Evolutionary conservation across 2,888 invertebrate species (phyloP).

Genomic region (Drosophila pseudotakahashii): DNA sequence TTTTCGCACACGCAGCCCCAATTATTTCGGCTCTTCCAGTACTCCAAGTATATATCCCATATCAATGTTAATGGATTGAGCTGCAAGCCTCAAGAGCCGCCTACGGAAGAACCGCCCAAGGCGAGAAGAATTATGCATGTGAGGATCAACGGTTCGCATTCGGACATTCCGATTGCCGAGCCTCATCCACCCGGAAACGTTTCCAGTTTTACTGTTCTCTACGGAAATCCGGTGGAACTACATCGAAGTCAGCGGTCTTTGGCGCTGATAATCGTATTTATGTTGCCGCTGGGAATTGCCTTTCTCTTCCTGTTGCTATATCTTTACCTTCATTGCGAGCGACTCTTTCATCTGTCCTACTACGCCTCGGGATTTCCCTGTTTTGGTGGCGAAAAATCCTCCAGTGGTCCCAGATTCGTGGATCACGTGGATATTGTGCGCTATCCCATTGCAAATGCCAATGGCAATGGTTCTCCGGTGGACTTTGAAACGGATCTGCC

Average conservation of each 20-base stretch:
- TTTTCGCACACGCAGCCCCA: constrained; percentile 79
- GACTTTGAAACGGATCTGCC: constrained; percentile 44
- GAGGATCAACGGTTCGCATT: background rate
- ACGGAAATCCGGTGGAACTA: constrained; percentile 75
- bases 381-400: constrained; percentile 51
- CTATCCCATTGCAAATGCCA: constrained; percentile 55
- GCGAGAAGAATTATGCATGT: constrained; percentile 16
- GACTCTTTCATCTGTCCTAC: constrained; percentile 81
- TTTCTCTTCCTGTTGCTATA: constrained; percentile 81
- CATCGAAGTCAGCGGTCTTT: constrained; percentile 81
- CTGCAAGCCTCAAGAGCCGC: constrained; percentile 64
- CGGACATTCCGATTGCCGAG: constrained; percentile 1
- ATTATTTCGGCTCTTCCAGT: constrained; percentile 79
- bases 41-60: constrained; percentile 82
- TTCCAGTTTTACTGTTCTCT: constrained; percentile 74
- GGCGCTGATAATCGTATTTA: constrained; percentile 81
- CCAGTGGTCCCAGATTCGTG: constrained; percentile 53
- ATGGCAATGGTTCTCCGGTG: constrained; percentile 41
- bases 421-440: constrained; percentile 82
- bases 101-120: constrained; percentile 1
- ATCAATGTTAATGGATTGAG: constrained; percentile 83
- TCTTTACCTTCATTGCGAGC: constrained; percentile 82
- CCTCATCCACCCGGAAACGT: constrained; percentile 54
- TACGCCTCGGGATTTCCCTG: constrained; percentile 66
- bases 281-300: constrained; percentile 82